These are phyloP conservation scores for Aphrophora alni DNA, from an alignment of 2,888 invertebrate genomes.

Conservation along the genomic window DNA sequence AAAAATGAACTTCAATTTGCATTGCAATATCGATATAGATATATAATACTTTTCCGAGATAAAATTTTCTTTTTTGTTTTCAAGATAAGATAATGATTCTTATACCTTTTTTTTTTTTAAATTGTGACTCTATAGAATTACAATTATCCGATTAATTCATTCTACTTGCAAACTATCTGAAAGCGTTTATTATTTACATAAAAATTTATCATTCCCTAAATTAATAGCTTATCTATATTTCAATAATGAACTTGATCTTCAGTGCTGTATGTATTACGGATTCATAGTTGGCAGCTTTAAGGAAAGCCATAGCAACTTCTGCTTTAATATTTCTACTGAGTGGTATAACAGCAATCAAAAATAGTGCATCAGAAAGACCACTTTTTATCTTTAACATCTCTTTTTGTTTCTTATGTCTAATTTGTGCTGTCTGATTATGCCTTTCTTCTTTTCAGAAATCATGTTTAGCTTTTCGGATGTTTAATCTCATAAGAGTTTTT, in stretches of 20 bases:
- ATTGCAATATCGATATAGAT: too few species aligned
- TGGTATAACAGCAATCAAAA: conserved; percentile 59
- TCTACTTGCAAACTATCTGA: too few species aligned
- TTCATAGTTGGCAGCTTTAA: conserved; percentile 77
- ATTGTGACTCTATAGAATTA: too few species aligned
- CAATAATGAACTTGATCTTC: conserved; percentile 77
- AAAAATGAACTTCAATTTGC: too few species aligned
- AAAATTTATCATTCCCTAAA: too few species aligned
- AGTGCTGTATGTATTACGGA: conserved; percentile 68
- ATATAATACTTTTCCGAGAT: too few species aligned
- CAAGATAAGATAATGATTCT: too few species aligned
- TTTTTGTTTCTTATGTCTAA: conserved; percentile 84
- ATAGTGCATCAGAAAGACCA: conserved; percentile 73
- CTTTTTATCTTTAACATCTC: conserved; percentile 82
- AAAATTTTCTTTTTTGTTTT: too few species aligned
- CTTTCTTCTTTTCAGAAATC: conserved; percentile 76
- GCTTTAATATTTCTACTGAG: conserved; percentile 75
- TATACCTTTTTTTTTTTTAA: too few species aligned
- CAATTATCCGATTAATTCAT: too few species aligned
- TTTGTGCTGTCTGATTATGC: conserved; percentile 77
- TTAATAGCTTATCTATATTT: too few species aligned
- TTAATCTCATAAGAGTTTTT: conserved; percentile 72
- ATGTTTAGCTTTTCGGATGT: conserved; percentile 71
- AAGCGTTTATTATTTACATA: too few species aligned
- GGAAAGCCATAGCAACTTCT: conserved; percentile 67